These are phyloP conservation scores for Oreortyx pictus DNA, from an alignment of 2,797 vertebrate genomes.

Conservation along the genomic window DNA sequence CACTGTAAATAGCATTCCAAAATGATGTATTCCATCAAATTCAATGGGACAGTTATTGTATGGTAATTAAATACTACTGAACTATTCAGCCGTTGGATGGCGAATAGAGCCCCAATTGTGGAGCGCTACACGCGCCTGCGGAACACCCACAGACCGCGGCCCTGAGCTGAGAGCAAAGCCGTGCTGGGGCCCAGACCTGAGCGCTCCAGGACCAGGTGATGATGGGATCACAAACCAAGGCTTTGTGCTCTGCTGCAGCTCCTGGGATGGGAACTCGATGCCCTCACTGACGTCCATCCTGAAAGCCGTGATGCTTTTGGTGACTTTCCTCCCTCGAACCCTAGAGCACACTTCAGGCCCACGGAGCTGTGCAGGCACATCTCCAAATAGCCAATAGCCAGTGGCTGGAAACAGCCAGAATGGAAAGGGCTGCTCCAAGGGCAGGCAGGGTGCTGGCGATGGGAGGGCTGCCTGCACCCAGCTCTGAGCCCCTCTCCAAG, in stretches of 20 bases:
- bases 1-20: conserved; percentile 63
- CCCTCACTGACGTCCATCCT: accelerated
- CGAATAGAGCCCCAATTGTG: conserved; percentile 17
- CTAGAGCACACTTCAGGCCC: too few species aligned
- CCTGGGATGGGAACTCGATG: neutral
- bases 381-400: neutral
- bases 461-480: neutral
- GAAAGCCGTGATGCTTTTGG: neutral
- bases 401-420: neutral
- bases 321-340: neutral
- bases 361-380: neutral
- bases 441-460: accelerated
- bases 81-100: conserved; percentile 16
- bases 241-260: neutral
- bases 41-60: conserved; percentile 71
- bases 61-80: conserved; percentile 70
- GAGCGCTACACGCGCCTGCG: neutral
- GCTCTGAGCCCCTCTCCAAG: neutral
- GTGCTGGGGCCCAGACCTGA: neutral
- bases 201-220: neutral
- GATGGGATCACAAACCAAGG: neutral
- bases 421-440: neutral
- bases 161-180: neutral
- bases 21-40: conserved; percentile 58
- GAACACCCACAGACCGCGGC: conserved; percentile 29